phyloP scores from a whole-genome alignment of 2,797 vertebrate genomes.

The Melanotaenia pygmaea region DNA sequence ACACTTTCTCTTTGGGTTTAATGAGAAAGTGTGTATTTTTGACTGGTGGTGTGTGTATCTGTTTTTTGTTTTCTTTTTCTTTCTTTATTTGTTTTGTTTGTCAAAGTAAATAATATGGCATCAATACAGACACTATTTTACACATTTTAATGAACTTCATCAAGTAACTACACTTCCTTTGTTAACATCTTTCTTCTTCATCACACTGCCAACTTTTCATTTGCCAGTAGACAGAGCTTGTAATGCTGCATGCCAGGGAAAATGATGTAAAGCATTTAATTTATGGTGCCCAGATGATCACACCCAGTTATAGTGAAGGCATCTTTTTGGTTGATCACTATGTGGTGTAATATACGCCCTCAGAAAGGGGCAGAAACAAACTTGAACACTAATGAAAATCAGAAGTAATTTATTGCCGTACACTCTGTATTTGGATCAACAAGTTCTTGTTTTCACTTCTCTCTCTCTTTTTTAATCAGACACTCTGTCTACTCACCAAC shows the following conservation, averaged over 20 bases:
- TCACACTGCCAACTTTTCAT: constrained; percentile 65
- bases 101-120: constrained; percentile 23
- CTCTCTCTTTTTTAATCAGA: constrained; percentile 39
- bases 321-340: constrained; percentile 30
- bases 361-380: constrained; percentile 42
- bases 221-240: constrained; percentile 60
- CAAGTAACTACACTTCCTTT: constrained; percentile 29
- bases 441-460: constrained; percentile 25
- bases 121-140: constrained; percentile 30
- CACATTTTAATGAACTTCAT: constrained; percentile 57
- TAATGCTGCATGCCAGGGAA: constrained; percentile 57
- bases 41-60: neutral
- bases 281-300: constrained; percentile 68
- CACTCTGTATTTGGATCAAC: constrained; percentile 16
- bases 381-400: constrained; percentile 35
- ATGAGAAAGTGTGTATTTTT: neutral
- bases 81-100: constrained; percentile 17
- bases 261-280: constrained; percentile 77
- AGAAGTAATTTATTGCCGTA: constrained; percentile 24
- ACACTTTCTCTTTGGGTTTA: too few species aligned
- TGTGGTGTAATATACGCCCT: constrained; percentile 32
- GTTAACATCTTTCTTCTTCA: constrained; percentile 35
- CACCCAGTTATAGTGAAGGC: constrained; percentile 54
- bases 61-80: neutral
- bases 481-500: constrained; percentile 40